Evolutionary conservation across 2,888 invertebrate genomes (phyloP).

Genomic region (Cheilosia soror): DNA sequence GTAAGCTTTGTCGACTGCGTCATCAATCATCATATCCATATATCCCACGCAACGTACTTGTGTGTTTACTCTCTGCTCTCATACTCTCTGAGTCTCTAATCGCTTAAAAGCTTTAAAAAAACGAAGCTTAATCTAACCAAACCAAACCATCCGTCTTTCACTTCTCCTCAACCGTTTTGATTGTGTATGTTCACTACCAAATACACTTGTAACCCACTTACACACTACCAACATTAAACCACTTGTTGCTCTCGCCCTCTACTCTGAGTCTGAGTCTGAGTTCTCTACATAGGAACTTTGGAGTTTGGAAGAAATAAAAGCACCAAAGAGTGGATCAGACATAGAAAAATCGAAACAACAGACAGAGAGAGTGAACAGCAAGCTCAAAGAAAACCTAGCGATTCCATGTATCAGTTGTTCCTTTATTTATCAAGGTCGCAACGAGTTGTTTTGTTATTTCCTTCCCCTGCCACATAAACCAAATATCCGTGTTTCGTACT

Average conservation of each 20-base stretch:
- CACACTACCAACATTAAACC: conserved; percentile 36
- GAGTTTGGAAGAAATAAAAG: conserved; percentile 16
- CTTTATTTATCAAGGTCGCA: conserved; percentile 74
- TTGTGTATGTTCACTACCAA: conserved; percentile 17
- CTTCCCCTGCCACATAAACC: conserved; percentile 28
- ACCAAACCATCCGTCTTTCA: neutral
- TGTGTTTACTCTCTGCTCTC: conserved; percentile 20
- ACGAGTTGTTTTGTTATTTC: conserved; percentile 73
- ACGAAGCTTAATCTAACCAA: conserved; percentile 25
- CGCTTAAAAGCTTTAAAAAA: conserved; percentile 29
- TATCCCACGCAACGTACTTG: conserved; percentile 15
- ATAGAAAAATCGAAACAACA: conserved; percentile 59
- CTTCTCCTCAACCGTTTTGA: neutral
- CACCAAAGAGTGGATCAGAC: conserved; percentile 50
- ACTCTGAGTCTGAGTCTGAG: no score
- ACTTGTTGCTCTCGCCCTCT: conserved; percentile 67
- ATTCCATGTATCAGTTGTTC: conserved; percentile 73
- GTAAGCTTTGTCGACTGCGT: conserved; percentile 28
- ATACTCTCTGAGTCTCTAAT: conserved; percentile 49
- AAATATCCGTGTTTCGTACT: conserved; percentile 49
- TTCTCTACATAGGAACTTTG: neutral
- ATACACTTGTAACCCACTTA: conserved; percentile 33
- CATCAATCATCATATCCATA: neutral
- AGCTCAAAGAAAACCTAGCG: conserved; percentile 64
- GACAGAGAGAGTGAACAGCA: conserved; percentile 27